Conservation (phyloP, 2,113 vertebrate genomes). For the Oncorhynchus kisutch region DNA sequence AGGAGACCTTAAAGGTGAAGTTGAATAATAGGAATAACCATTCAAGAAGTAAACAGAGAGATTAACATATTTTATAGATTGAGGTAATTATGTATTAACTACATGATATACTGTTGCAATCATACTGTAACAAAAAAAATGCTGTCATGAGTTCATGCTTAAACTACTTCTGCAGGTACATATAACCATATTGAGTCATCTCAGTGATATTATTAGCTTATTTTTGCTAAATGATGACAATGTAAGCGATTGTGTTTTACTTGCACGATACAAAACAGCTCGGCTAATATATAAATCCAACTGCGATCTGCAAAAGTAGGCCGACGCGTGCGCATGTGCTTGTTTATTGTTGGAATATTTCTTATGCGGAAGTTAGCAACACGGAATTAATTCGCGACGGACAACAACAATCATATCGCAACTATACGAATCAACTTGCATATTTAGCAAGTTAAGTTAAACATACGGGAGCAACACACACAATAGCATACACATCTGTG, state of each 20-base stretch:
- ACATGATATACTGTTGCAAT: too few relatives aligned
- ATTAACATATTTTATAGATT: not conserved
- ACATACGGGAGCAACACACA: too few relatives aligned
- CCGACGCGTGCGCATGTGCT: not conserved
- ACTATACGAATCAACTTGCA: not conserved
- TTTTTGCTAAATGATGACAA: too few relatives aligned
- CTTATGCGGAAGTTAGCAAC: not conserved
- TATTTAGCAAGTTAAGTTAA: not conserved
- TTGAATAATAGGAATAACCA: not conserved
- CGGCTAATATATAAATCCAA: too few relatives aligned
- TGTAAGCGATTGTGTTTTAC: not conserved
- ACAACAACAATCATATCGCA: slow-evolving; percentile 48
- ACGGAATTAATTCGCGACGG: slow-evolving; percentile 54
- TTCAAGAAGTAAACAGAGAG: not conserved
- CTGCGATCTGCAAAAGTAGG: too few relatives aligned
- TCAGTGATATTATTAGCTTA: too few relatives aligned
- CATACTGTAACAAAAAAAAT: not conserved
- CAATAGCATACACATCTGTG: not conserved
- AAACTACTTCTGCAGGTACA: not conserved
- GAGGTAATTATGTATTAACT: not conserved
- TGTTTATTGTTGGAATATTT: slow-evolving; percentile 31
- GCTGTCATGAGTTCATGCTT: not conserved
- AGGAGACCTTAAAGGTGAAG: not conserved
- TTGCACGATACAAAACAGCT: too few relatives aligned
- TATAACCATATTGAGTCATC: not conserved